Evolutionary conservation across 1,140 invertebrate genomes (phyloP).

Genomic region (Prorops nasuta): DNA sequence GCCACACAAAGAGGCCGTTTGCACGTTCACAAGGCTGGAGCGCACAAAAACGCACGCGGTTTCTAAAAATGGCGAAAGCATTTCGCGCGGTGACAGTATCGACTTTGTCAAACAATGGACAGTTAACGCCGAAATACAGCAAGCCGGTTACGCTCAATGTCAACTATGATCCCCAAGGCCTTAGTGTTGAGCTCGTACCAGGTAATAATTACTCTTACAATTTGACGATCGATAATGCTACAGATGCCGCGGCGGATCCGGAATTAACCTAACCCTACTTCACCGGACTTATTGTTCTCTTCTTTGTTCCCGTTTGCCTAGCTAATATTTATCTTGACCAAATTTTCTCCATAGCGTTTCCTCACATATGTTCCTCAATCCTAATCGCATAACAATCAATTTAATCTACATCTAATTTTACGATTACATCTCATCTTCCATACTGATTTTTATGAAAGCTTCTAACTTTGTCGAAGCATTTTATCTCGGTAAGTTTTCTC

Average conservation of each 20-base stretch:
- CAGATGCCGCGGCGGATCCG: background rate
- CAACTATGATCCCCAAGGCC: constrained; percentile 75
- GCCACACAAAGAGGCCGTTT: background rate
- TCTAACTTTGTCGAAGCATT: too few relatives aligned
- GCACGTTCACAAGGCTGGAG: background rate
- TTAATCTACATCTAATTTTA: too few relatives aligned
- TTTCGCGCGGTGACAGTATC: constrained; percentile 70
- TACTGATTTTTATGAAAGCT: too few relatives aligned
- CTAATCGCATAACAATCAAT: too few relatives aligned
- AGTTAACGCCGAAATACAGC: constrained; percentile 66
- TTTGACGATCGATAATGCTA: constrained; percentile 25
- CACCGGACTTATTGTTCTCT: background rate
- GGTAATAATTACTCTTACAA: constrained; percentile 41
- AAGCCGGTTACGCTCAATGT: constrained; percentile 68
- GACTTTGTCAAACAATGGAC: constrained; percentile 67
- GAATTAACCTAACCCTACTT: constrained; percentile 37
- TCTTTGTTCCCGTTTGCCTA: background rate
- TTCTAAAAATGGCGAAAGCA: constrained; percentile 68
- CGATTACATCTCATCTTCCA: too few relatives aligned
- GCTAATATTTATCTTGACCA: background rate
- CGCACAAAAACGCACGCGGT: constrained; percentile 45
- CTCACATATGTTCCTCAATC: too few relatives aligned
- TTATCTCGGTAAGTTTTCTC: too few relatives aligned
- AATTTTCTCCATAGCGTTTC: background rate
- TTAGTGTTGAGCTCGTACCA: constrained; percentile 67